Evolutionary conservation across 2,888 invertebrate species (phyloP).

Genomic region (Thereva unica): DNA sequence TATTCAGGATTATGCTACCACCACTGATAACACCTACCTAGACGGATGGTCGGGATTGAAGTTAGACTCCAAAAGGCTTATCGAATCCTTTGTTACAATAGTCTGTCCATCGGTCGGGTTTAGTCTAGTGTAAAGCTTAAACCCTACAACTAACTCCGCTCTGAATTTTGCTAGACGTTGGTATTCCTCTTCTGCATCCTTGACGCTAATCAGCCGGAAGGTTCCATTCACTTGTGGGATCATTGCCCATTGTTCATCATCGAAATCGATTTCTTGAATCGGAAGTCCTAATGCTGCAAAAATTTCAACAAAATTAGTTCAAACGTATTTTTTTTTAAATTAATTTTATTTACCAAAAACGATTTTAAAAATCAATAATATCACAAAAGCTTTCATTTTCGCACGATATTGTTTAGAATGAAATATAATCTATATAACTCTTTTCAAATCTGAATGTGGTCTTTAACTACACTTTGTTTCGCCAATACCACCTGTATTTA

Average conservation of each 20-base stretch:
- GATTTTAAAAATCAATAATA: too few species aligned
- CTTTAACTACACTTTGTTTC: too few species aligned
- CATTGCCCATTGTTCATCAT: background rate
- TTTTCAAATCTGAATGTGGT: too few species aligned
- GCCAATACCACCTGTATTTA: too few species aligned
- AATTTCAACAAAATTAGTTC: too few species aligned
- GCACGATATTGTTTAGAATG: too few species aligned
- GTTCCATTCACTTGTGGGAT: conserved; percentile 10
- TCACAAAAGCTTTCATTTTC: too few species aligned
- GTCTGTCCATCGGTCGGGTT: background rate
- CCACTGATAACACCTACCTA: conserved; percentile 3
- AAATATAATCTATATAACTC: too few species aligned
- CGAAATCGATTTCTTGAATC: background rate
- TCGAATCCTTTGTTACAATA: background rate
- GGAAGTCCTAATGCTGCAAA: too few species aligned
- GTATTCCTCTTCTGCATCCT: background rate
- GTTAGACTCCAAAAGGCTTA: background rate
- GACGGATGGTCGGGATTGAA: conserved; percentile 15
- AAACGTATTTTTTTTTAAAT: too few species aligned
- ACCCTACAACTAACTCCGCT: background rate
- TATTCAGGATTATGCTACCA: background rate
- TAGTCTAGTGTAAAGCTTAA: conserved; percentile 4
- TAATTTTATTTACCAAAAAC: too few species aligned
- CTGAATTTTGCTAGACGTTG: background rate
- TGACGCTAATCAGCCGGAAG: background rate